Evolutionary conservation across 1,140 invertebrate species (phyloP).

Genomic region (Pemphigus obesinymphae): DNA sequence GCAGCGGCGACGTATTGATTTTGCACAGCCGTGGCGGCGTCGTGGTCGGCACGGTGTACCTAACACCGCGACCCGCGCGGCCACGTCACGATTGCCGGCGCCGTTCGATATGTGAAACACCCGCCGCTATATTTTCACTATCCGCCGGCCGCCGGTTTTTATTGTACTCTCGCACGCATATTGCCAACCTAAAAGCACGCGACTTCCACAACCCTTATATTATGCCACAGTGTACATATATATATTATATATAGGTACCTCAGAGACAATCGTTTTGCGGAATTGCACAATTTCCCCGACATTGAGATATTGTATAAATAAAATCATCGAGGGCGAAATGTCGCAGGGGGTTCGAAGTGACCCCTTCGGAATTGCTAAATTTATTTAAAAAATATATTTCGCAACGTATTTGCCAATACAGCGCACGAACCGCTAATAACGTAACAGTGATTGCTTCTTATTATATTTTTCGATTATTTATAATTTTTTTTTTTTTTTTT

Average conservation of each 20-base stretch:
- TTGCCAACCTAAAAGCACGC: slow-evolving; percentile 23
- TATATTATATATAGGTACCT: background rate
- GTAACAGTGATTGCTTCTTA: too few species aligned
- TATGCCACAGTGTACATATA: background rate
- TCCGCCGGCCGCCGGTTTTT: background rate
- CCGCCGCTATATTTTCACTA: background rate
- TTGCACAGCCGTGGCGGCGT: slow-evolving; percentile 15
- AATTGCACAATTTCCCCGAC: background rate
- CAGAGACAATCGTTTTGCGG: background rate
- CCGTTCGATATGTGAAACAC: slow-evolving; percentile 7
- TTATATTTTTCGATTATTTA: too few species aligned
- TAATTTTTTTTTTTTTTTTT: too few species aligned
- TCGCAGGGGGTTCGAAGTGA: too few species aligned
- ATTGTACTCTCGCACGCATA: background rate
- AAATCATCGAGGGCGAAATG: too few species aligned
- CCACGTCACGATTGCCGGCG: background rate
- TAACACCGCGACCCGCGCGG: background rate
- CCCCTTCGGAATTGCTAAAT: too few species aligned
- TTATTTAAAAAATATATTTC: too few species aligned
- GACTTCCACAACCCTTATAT: background rate
- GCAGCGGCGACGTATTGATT: slow-evolving; percentile 31
- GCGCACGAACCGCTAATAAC: too few species aligned
- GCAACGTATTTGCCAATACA: too few species aligned
- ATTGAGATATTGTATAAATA: background rate
- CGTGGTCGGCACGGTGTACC: background rate